phyloP scores from a whole-genome alignment of 1,140 invertebrate species.

The Agrypnia vestita region DNA sequence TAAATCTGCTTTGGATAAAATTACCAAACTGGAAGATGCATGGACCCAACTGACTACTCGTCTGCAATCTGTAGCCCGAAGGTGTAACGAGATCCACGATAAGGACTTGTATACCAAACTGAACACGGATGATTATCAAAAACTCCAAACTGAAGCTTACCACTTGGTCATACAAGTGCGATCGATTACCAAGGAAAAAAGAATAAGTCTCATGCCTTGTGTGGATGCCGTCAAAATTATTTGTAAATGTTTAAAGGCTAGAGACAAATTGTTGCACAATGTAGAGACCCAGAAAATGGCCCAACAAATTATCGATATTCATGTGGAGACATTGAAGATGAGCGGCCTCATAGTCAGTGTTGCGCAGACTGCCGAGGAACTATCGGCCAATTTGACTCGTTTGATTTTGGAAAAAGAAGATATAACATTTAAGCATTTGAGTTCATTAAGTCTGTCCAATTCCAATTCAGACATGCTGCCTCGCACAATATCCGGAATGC shows the following conservation, averaged over 20 bases:
- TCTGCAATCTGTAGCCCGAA: constrained; percentile 67
- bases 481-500: neutral
- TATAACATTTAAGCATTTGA: constrained; percentile 5
- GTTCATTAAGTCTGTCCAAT: neutral
- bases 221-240: constrained; percentile 67
- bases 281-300: constrained; percentile 66
- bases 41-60: constrained; percentile 67
- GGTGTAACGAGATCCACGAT: constrained; percentile 67
- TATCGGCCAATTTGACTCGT: constrained; percentile 62
- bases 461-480: neutral
- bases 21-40: constrained; percentile 65
- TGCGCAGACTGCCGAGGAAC: constrained; percentile 65
- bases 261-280: constrained; percentile 67
- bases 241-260: constrained; percentile 68
- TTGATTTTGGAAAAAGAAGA: constrained; percentile 50
- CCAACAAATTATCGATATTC: constrained; percentile 68
- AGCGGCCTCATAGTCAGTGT: constrained; percentile 64
- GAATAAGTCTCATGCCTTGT: constrained; percentile 65
- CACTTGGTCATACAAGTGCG: constrained; percentile 65
- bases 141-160: constrained; percentile 65
- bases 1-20: constrained; percentile 65
- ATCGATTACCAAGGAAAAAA: constrained; percentile 64
- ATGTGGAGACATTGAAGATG: constrained; percentile 68
- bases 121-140: constrained; percentile 63
- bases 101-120: constrained; percentile 65